Evolutionary conservation across 1,140 invertebrate genomes (phyloP), one percentile per base, ranked within the genome.

Genomic region (Anagrus nilaparvatae): DNA sequence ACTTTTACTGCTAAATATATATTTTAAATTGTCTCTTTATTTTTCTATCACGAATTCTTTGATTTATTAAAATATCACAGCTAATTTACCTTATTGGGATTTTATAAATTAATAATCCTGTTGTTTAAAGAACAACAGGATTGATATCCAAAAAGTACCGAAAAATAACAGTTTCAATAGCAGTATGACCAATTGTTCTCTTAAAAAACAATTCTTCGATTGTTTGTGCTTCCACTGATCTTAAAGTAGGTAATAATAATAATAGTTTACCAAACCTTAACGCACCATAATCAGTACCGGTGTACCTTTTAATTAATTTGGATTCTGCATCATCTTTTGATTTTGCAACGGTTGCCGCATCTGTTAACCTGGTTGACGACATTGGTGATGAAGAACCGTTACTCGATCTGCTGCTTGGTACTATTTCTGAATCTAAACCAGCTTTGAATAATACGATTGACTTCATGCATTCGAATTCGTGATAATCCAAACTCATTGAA

Each of bases 201-300:
- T 81, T 75, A 67, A 97, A 96, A 71, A 97, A 97, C 0, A 97
- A 61, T 53, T 93, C 84, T 53, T 93, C 87, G 33, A 97, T 91
- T 2, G 82, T 82, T 10, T 69, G 65, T 0, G 76, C 61, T 1
- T 78, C 75, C 1, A 96, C 76, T 12, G 73, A 71, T 41, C 76
- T 73, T 7, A 96, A 70, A 3, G 73, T 65, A 0, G 86, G 81
- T 3, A 95, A 61, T 3, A 91, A 62, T n/a, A 92, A 68, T 12
- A 94, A 65, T 1, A 95, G 60, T 47, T 84, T 84, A 13, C 85
- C 83, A 53, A 90, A 87, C 32, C 88, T 76, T 23, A 84, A 65
- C 0, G 82, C 77, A 0, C 60, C 59, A 9, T 57, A 52, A 1
- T 49, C 48, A 0, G 50, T 50, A 9, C 51, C 58, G 9, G 50